Evolutionary conservation across 2,797 vertebrate genomes (phyloP).

Genomic region (Synanceia verrucosa): DNA sequence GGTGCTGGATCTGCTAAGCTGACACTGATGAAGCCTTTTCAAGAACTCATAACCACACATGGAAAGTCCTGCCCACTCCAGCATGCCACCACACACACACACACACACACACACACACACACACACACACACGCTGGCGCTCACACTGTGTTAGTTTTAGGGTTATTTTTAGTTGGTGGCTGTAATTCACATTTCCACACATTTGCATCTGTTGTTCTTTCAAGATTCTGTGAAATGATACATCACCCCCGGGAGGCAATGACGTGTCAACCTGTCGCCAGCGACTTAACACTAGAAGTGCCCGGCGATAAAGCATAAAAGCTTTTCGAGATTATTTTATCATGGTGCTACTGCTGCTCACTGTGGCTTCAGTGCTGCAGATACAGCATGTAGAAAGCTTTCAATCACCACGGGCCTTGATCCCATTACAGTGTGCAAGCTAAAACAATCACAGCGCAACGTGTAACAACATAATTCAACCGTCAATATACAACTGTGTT

Average conservation of each 20-base stretch:
- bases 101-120: conserved; percentile 4
- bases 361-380: no score
- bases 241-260: conserved; percentile 33
- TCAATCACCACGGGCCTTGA: conserved; percentile 35
- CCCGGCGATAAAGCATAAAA: not conserved
- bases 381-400: not conserved
- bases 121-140: conserved; percentile 10
- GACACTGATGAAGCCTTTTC: conserved; percentile 68
- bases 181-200: conserved; percentile 59
- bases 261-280: conserved; percentile 26
- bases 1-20: conserved; percentile 53
- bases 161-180: conserved; percentile 59
- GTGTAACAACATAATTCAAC: conserved; percentile 45
- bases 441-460: conserved; percentile 44
- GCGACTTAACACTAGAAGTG: conserved; percentile 1
- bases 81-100: conserved; percentile 32
- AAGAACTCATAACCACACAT: conserved; percentile 52
- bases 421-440: conserved; percentile 37
- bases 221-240: conserved; percentile 54
- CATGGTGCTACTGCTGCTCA: not conserved
- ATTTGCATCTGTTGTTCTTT: conserved; percentile 57
- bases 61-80: conserved; percentile 57
- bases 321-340: conserved; percentile 15
- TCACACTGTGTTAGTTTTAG: conserved; percentile 41
- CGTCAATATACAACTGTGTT: conserved; percentile 37